A percentile compares a stretch with the other conserved stretches of the same genome.
Conservation (phyloP, 2,888 invertebrate genomes). For the Thecophora atra region DNA sequence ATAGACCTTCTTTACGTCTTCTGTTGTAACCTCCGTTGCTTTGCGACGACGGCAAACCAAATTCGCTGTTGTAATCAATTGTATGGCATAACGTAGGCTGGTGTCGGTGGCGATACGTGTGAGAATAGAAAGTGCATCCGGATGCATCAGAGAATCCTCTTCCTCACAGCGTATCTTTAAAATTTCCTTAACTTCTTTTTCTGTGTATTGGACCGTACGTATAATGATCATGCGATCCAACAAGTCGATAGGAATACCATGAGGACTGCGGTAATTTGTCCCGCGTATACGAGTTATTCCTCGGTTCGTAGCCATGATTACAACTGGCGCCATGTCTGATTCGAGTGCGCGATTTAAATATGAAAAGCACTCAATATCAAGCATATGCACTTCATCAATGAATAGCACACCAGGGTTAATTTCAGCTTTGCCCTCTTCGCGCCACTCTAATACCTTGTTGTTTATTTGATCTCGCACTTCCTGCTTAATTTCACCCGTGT, state of each 20-base stretch:
- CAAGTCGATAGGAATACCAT: slow-evolving; percentile 96
- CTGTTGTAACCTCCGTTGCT: slow-evolving; percentile 82
- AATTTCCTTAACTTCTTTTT: slow-evolving; percentile 90
- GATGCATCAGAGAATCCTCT: slow-evolving; percentile 95
- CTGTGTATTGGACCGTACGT: slow-evolving; percentile 87
- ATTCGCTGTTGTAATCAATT: slow-evolving; percentile 94
- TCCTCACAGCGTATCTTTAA: slow-evolving; percentile 95
- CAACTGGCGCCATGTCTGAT: slow-evolving; percentile 95
- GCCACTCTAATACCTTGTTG: slow-evolving; percentile 96
- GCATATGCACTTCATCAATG: slow-evolving; percentile 97
- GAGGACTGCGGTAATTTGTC: slow-evolving; percentile 92
- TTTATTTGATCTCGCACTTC: slow-evolving; percentile 99
- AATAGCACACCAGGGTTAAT: slow-evolving; percentile 98
- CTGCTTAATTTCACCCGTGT: slow-evolving; percentile 97
- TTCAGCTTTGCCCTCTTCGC: slow-evolving; percentile 99
- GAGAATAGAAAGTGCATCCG: slow-evolving; percentile 88
- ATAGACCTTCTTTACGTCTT: slow-evolving; percentile 95
- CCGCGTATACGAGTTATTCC: slow-evolving; percentile 95
- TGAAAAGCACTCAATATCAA: slow-evolving; percentile 99
- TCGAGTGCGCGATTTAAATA: slow-evolving; percentile 97
- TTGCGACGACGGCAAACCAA: slow-evolving; percentile 93
- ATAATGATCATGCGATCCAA: slow-evolving; percentile 96
- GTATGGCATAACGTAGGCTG: slow-evolving; percentile 95
- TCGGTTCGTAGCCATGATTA: slow-evolving; percentile 99
- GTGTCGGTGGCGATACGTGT: slow-evolving; percentile 94